These are phyloP conservation scores for Galleria mellonella DNA, from an alignment of 1,140 invertebrate species.

Conservation along the genomic window DNA sequence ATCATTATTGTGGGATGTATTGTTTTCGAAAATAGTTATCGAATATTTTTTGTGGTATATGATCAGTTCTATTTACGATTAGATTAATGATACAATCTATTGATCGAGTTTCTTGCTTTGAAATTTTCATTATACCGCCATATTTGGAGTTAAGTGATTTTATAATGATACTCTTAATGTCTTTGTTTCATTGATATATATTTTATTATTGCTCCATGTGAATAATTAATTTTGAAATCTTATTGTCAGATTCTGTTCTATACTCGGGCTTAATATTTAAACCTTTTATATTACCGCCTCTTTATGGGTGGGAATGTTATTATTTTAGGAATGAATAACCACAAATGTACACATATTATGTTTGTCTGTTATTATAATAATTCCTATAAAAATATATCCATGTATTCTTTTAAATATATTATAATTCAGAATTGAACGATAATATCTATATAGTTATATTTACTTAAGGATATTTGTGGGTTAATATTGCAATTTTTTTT, in stretches of 20 bases:
- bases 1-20: neutral
- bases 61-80: slow-evolving; percentile 23
- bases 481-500: too few species aligned
- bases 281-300: too few species aligned
- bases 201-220: neutral
- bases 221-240: slow-evolving; percentile 1
- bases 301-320: too few species aligned
- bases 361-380: too few species aligned
- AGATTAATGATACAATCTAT: slow-evolving; percentile 42
- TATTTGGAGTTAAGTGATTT: slow-evolving; percentile 11
- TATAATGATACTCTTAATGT: neutral
- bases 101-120: slow-evolving; percentile 17
- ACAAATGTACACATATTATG: too few species aligned
- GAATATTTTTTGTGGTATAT: slow-evolving; percentile 12
- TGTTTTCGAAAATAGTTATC: slow-evolving; percentile 19
- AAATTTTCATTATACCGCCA: slow-evolving; percentile 23
- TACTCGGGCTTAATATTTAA: too few species aligned
- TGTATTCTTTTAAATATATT: too few species aligned
- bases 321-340: too few species aligned
- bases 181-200: neutral
- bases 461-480: too few species aligned
- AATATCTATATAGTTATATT: too few species aligned
- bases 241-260: neutral
- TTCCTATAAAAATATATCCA: too few species aligned
- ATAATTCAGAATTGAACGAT: too few species aligned